These are phyloP conservation scores for Felis catus DNA, from an alignment of 2,113 vertebrate genomes.

Conservation along the genomic window DNA sequence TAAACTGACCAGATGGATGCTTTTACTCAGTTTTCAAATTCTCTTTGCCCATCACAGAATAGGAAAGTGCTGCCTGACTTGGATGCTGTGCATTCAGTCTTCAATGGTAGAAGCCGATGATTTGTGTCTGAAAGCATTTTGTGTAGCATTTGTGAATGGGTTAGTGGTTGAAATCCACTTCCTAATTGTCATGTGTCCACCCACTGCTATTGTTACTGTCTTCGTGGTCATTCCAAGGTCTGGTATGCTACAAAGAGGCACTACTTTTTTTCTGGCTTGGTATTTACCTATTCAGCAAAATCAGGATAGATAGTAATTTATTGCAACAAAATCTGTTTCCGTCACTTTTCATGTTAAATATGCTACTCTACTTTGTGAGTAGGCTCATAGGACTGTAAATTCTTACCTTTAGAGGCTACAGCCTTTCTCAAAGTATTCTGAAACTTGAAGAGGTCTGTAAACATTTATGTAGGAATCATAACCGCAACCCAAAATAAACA, in stretches of 20 bases:
- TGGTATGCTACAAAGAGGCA: neutral
- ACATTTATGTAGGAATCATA: constrained; percentile 77
- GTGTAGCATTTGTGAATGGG: constrained; percentile 53
- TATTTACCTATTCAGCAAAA: constrained; percentile 44
- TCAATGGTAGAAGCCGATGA: neutral
- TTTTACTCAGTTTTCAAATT: neutral
- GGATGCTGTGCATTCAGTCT: neutral
- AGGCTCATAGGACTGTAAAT: neutral
- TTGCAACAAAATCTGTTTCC: neutral
- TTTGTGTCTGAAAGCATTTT: neutral
- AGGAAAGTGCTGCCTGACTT: neutral
- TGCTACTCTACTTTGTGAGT: neutral
- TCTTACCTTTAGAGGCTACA: constrained; percentile 51
- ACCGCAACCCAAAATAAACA: constrained; percentile 72
- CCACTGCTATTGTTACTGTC: constrained; percentile 64
- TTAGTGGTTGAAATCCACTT: constrained; percentile 74
- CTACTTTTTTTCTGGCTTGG: neutral
- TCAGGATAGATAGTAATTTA: neutral
- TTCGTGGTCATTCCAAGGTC: constrained; percentile 35
- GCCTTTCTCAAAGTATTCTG: constrained; percentile 52
- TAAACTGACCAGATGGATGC: neutral
- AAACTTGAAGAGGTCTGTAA: constrained; percentile 72
- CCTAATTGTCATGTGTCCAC: constrained; percentile 68
- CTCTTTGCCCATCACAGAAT: neutral
- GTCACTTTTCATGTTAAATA: neutral